A percentile compares a stretch with the other conserved stretches of the same genome.
phyloP scores from a whole-genome alignment of 2,113 vertebrate species.

The Rattus rattus region DNA sequence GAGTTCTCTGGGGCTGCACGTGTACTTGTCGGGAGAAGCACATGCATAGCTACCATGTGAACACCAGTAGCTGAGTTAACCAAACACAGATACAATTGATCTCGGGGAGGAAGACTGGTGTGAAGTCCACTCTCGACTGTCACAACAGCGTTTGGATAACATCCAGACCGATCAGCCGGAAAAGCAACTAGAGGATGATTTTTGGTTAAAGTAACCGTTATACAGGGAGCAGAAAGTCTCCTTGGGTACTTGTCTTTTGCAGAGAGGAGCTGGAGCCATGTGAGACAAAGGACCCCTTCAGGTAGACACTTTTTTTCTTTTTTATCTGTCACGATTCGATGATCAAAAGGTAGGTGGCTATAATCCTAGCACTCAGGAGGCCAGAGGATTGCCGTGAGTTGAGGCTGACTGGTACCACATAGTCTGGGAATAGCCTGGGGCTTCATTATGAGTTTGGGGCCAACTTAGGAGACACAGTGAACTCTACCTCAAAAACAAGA shows the following conservation, averaged over 20 bases:
- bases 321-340: background rate
- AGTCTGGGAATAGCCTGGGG: background rate
- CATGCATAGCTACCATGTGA: background rate
- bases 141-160: background rate
- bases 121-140: constrained; percentile 1
- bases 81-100: background rate
- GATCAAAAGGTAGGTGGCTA: background rate
- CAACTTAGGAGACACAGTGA: background rate
- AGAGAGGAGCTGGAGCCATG: no score
- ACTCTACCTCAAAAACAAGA: background rate
- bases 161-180: background rate
- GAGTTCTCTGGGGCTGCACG: background rate
- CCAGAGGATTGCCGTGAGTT: background rate
- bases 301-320: background rate
- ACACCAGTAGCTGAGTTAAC: background rate
- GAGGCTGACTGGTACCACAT: background rate
- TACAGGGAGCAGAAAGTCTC: background rate
- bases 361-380: background rate
- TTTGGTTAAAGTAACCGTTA: background rate
- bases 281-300: background rate
- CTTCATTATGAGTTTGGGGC: background rate
- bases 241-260: background rate
- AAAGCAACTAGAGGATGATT: background rate
- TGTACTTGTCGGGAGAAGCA: background rate
- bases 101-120: background rate